Conservation (phyloP, 2,113 vertebrate species). For the Hemiscyllium ocellatum region DNA sequence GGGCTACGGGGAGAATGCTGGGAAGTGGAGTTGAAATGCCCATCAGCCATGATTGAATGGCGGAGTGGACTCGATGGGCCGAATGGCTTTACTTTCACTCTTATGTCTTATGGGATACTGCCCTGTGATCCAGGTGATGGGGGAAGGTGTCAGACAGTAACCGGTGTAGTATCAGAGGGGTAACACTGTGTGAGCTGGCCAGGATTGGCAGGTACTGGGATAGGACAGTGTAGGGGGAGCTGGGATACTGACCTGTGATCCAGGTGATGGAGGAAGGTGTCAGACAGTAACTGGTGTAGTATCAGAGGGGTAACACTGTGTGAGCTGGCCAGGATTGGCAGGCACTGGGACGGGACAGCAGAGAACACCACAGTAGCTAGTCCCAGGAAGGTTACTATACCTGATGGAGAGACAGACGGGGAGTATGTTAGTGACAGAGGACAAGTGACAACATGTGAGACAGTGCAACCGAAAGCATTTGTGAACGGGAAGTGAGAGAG, state of each 20-base stretch:
- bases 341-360: constrained; percentile 51
- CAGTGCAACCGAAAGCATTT: background rate
- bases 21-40: too few species aligned
- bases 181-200: constrained; percentile 44
- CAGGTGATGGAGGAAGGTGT: constrained; percentile 54
- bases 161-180: constrained; percentile 53
- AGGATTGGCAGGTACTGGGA: constrained; percentile 44
- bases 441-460: background rate
- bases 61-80: too few species aligned
- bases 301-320: constrained; percentile 50
- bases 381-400: constrained; percentile 55
- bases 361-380: constrained; percentile 53
- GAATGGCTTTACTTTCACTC: too few species aligned
- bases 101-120: too few species aligned
- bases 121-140: constrained; percentile 52
- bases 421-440: background rate
- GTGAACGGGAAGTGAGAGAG: background rate
- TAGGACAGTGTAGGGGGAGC: too few species aligned
- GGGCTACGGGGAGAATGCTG: too few species aligned
- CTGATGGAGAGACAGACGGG: constrained; percentile 44
- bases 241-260: constrained; percentile 55
- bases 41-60: too few species aligned
- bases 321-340: constrained; percentile 52
- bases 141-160: constrained; percentile 52
- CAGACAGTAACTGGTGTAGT: constrained; percentile 55